Conservation (phyloP, 1,140 invertebrate species). For the Drosophila orena region DNA sequence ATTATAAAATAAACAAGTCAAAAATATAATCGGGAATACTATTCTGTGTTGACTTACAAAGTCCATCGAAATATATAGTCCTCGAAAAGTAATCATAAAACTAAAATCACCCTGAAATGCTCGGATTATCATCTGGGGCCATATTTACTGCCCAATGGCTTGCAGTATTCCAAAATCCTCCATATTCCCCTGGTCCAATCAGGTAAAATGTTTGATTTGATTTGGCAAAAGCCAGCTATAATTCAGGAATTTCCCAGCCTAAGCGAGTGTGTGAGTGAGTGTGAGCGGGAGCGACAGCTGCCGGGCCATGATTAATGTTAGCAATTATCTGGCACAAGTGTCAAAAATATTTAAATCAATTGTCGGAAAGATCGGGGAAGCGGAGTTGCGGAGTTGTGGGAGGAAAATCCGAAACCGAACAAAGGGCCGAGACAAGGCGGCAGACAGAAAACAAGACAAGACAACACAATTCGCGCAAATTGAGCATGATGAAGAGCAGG, state of each 20-base stretch:
- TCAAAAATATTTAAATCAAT: conserved; percentile 84
- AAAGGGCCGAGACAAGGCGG: conserved; percentile 54
- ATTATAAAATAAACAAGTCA: too few relatives aligned
- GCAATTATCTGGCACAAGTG: conserved; percentile 78
- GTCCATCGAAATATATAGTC: too few relatives aligned
- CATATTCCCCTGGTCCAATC: neutral
- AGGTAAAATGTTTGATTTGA: conserved; percentile 11
- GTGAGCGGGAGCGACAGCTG: conserved; percentile 56
- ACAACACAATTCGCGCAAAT: conserved; percentile 83
- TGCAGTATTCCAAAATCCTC: too few relatives aligned
- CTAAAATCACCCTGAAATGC: too few relatives aligned
- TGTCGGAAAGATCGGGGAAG: conserved; percentile 22
- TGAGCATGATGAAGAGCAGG: conserved; percentile 78
- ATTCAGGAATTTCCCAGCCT: conserved; percentile 2
- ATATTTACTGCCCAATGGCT: too few relatives aligned
- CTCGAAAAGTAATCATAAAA: too few relatives aligned
- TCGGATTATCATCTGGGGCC: too few relatives aligned
- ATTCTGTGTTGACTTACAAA: too few relatives aligned
- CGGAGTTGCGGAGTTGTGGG: neutral
- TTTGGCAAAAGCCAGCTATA: conserved; percentile 1
- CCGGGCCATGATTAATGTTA: conserved; percentile 74
- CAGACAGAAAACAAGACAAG: conserved; percentile 70
- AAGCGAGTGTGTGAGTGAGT: conserved; percentile 4
- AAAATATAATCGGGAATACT: too few relatives aligned
- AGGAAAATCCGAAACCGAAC: conserved; percentile 18